A percentile compares a stretch with the other conserved stretches of the same genome.
Evolutionary conservation across 2,888 invertebrate species (phyloP).

Genomic region (Nemotelus nigrinus): DNA sequence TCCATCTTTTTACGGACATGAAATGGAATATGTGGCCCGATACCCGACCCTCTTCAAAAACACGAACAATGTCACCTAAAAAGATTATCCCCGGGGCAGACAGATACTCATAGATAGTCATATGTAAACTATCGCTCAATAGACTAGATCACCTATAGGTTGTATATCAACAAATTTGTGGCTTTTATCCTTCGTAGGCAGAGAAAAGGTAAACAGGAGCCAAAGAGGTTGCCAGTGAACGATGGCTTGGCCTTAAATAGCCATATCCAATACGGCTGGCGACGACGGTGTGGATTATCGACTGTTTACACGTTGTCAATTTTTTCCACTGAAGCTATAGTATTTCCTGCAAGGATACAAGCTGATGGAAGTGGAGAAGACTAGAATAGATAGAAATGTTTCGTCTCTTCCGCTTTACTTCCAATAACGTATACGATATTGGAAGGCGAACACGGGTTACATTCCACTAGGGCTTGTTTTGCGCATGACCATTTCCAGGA

Average conservation of each 20-base stretch:
- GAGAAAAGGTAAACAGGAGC: conserved; percentile 33
- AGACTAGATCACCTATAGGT: conserved; percentile 8
- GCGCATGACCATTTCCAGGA: conserved; percentile 11
- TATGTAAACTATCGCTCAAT: conserved; percentile 42
- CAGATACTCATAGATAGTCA: conserved; percentile 21
- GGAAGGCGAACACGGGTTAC: neutral
- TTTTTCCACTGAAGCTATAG: neutral
- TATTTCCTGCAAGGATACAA: neutral
- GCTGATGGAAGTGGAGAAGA: neutral
- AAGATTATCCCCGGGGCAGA: conserved; percentile 34
- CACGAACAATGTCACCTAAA: conserved; percentile 29
- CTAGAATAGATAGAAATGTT: neutral
- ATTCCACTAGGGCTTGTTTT: neutral
- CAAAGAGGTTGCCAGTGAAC: conserved; percentile 13
- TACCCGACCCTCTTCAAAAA: conserved; percentile 19
- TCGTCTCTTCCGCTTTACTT: neutral
- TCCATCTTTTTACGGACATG: neutral
- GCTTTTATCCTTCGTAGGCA: conserved; percentile 18
- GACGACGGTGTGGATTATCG: neutral
- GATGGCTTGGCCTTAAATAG: conserved; percentile 4
- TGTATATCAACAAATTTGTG: conserved; percentile 43
- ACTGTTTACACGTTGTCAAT: conserved; percentile 27
- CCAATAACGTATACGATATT: conserved; percentile 38
- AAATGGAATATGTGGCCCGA: neutral
- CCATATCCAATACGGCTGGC: neutral